These are phyloP conservation scores for Trichechus manatus DNA, from an alignment of 2,113 vertebrate species.

Conservation along the genomic window DNA sequence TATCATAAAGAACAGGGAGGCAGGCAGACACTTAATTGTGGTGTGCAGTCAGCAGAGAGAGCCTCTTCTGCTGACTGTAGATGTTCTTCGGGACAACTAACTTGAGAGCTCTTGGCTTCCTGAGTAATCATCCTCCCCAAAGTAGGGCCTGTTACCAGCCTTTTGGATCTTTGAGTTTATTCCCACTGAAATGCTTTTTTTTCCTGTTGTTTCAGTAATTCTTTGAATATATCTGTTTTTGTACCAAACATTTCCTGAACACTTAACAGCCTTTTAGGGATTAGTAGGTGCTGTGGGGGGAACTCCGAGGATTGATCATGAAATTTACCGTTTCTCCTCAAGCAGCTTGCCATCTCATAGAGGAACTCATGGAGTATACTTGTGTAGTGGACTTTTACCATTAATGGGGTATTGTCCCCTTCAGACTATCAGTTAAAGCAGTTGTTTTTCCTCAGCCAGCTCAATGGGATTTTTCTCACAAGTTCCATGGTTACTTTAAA, in stretches of 20 bases:
- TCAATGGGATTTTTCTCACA: not conserved
- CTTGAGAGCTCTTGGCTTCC: not conserved
- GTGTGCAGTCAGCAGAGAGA: not conserved
- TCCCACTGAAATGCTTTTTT: not conserved
- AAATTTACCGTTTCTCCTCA: not conserved
- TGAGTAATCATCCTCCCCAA: not conserved
- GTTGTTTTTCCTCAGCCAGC: not conserved
- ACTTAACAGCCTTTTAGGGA: not conserved
- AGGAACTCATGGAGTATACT: not conserved
- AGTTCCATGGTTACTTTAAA: not conserved
- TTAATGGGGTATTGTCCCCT: not conserved
- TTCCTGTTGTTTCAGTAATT: not conserved
- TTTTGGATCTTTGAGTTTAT: slow-evolving; percentile 36
- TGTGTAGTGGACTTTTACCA: not conserved
- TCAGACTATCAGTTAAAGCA: not conserved
- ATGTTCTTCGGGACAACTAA: not conserved
- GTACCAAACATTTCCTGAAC: not conserved
- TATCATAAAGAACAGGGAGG: not conserved
- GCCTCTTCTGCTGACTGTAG: not conserved
- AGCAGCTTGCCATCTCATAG: not conserved
- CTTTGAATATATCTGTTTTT: not conserved
- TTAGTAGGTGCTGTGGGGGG: not conserved
- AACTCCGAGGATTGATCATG: not conserved
- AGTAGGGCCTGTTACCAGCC: not conserved
- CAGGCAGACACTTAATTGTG: not conserved